A percentile compares a stretch with the other conserved stretches of the same genome.
phyloP scores from a whole-genome alignment of 2,113 vertebrate genomes.

The Chaetodon auriga region DNA sequence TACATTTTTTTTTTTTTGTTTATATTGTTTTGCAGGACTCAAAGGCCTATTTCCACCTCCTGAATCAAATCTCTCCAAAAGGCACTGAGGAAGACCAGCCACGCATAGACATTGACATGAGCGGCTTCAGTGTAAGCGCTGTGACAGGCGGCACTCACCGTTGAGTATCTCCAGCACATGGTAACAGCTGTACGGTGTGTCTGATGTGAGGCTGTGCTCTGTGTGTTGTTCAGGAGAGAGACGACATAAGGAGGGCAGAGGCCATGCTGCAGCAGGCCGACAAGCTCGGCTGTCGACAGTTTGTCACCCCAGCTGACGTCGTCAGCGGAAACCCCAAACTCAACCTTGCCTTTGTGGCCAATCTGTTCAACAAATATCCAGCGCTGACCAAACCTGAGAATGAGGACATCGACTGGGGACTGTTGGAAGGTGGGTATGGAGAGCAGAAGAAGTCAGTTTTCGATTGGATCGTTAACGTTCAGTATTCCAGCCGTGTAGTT shows the following conservation, averaged over 20 bases:
- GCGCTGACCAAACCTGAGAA: conserved; percentile 95
- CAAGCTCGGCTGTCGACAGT: conserved; percentile 93
- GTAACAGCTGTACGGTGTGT: conserved; percentile 38
- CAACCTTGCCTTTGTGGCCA: conserved; percentile 96
- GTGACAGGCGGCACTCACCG: background rate
- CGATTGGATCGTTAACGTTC: background rate
- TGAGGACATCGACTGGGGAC: conserved; percentile 95
- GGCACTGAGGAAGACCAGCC: conserved; percentile 93
- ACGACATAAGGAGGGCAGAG: conserved; percentile 92
- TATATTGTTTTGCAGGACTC: conserved; percentile 87
- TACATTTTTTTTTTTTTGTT: background rate
- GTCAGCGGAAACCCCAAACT: conserved; percentile 96
- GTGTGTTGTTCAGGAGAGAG: conserved; percentile 88
- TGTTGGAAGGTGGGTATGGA: conserved; percentile 88
- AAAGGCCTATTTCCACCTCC: conserved; percentile 95
- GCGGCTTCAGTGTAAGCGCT: conserved; percentile 89
- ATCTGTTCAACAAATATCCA: conserved; percentile 98
- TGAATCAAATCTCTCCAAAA: conserved; percentile 95
- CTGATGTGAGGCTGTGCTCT: conserved; percentile 29
- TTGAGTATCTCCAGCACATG: conserved; percentile 18
- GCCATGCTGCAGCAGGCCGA: conserved; percentile 95
- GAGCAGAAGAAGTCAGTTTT: background rate
- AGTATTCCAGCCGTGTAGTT: background rate
- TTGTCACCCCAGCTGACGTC: conserved; percentile 93
- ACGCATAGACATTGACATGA: conserved; percentile 91